Evolutionary conservation across 2,113 vertebrate species (phyloP).

Genomic region (Syngnathus scovelli): DNA sequence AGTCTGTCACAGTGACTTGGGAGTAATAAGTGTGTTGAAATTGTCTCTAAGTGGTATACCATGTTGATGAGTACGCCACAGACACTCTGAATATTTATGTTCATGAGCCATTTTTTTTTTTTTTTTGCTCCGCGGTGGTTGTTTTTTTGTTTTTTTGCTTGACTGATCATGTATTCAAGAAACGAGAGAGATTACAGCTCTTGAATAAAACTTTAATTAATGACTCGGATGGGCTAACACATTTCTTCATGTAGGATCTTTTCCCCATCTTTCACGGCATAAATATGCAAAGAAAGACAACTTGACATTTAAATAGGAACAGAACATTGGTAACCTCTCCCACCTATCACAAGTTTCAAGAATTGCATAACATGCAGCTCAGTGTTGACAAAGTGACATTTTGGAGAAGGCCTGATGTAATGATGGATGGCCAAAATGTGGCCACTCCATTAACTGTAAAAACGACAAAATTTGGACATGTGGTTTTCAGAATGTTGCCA

Average conservation of each 20-base stretch:
- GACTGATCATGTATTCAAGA: constrained; percentile 41
- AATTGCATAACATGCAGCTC: constrained; percentile 2
- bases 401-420: neutral
- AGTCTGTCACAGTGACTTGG: constrained; percentile 27
- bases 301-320: constrained; percentile 20
- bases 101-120: constrained; percentile 33
- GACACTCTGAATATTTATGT: constrained; percentile 33
- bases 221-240: neutral
- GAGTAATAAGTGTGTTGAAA: constrained; percentile 31
- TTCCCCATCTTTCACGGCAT: constrained; percentile 13
- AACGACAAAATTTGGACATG: too few relatives aligned
- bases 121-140: constrained; percentile 21
- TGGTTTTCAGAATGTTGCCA: too few relatives aligned
- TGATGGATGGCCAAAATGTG: neutral
- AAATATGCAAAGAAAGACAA: constrained; percentile 21
- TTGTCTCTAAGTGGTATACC: constrained; percentile 40
- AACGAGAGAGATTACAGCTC: constrained; percentile 13
- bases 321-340: constrained; percentile 10
- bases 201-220: constrained; percentile 41
- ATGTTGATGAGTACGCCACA: constrained; percentile 41
- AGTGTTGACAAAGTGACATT: neutral
- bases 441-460: neutral
- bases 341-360: constrained; percentile 3
- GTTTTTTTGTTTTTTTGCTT: constrained; percentile 39
- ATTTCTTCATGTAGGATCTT: constrained; percentile 9